These are phyloP conservation scores for Stenichneumon culpator DNA, from an alignment of 2,888 invertebrate genomes.

Conservation along the genomic window DNA sequence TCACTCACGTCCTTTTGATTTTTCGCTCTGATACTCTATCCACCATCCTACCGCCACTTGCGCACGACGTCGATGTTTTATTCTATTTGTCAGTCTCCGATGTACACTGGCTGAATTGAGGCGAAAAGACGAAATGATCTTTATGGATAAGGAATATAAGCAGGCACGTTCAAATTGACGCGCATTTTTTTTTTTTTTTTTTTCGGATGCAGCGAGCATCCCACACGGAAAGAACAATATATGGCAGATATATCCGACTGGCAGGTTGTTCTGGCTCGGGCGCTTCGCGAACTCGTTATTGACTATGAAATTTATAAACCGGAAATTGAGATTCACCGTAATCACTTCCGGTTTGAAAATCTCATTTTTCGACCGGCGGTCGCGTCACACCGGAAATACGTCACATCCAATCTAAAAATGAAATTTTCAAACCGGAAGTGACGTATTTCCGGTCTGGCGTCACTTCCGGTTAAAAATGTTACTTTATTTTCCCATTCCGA, in stretches of 20 bases:
- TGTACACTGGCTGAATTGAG: not conserved
- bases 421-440: not conserved
- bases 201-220: not conserved
- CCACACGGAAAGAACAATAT: not conserved
- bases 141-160: not conserved
- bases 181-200: not conserved
- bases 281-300: too few relatives aligned
- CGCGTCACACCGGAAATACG: not conserved
- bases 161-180: not conserved
- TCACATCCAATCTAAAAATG: not conserved
- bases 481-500: not conserved
- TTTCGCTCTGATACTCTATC: not conserved
- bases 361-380: too few relatives aligned
- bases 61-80: constrained; percentile 7
- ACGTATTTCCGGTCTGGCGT: not conserved
- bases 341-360: too few relatives aligned
- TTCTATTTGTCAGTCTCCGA: not conserved
- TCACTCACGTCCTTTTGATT: constrained; percentile 35
- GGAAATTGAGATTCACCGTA: too few relatives aligned
- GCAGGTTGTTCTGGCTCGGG: too few relatives aligned
- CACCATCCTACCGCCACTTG: not conserved
- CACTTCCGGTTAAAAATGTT: not conserved
- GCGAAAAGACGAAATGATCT: not conserved
- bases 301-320: too few relatives aligned
- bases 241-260: too few relatives aligned